Evolutionary conservation across 2,113 vertebrate genomes (phyloP).

Genomic region (Plecotus auritus): DNA sequence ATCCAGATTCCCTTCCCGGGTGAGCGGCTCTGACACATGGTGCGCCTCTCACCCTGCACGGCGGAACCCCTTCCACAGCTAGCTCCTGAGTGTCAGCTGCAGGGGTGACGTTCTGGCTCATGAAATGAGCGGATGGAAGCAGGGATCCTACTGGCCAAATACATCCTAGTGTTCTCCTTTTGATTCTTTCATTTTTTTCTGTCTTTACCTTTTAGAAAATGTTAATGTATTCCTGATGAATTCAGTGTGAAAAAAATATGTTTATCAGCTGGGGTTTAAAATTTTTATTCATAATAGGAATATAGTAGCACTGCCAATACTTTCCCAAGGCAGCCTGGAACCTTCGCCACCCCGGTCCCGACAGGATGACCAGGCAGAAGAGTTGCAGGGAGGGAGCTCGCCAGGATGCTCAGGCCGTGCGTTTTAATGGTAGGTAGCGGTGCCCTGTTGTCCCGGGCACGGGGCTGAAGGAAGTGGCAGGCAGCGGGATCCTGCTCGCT

Average conservation of each 20-base stretch:
- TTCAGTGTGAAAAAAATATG: conserved; percentile 76
- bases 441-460: neutral
- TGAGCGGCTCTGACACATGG: conserved; percentile 14
- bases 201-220: conserved; percentile 77
- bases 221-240: conserved; percentile 79
- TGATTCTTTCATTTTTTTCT: conserved; percentile 61
- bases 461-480: neutral
- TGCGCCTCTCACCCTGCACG: neutral
- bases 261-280: conserved; percentile 72
- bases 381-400: neutral
- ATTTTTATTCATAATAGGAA: conserved; percentile 71
- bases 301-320: neutral
- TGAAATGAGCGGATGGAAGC: conserved; percentile 21
- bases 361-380: conserved; percentile 6
- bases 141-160: conserved; percentile 58
- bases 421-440: neutral
- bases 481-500: neutral
- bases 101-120: conserved; percentile 41
- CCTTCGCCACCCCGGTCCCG: neutral
- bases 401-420: neutral
- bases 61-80: conserved; percentile 49
- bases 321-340: neutral
- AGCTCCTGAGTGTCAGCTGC: neutral
- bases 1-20: conserved; percentile 45
- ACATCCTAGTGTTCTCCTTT: conserved; percentile 60